These are phyloP conservation scores for Gobiocypris rarus DNA, from an alignment of 2,113 vertebrate genomes.

Conservation along the genomic window DNA sequence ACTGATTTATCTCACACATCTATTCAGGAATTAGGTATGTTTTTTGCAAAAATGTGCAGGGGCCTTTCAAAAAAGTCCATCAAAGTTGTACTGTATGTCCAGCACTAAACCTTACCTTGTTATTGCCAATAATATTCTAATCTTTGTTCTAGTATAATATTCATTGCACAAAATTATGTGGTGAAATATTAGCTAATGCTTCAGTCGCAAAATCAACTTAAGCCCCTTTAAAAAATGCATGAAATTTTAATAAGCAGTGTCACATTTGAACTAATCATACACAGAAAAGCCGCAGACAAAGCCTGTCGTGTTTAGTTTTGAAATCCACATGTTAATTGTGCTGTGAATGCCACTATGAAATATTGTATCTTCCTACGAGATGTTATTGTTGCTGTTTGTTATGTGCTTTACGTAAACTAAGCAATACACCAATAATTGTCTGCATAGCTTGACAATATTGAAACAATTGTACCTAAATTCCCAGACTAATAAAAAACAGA, in stretches of 20 bases:
- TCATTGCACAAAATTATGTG: conserved; percentile 58
- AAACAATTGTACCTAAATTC: conserved; percentile 83
- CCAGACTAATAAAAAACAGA: conserved; percentile 76
- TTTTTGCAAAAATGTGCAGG: neutral
- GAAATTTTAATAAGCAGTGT: conserved; percentile 90
- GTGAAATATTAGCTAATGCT: conserved; percentile 80
- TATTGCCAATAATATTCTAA: conserved; percentile 33
- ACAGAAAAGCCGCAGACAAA: conserved; percentile 82
- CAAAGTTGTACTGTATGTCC: neutral
- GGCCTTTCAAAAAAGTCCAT: neutral
- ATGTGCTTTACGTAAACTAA: conserved; percentile 74
- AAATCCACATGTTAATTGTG: conserved; percentile 86
- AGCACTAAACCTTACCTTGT: conserved; percentile 14
- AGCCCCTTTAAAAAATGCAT: conserved; percentile 85
- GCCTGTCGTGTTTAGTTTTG: conserved; percentile 80
- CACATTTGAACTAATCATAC: conserved; percentile 89
- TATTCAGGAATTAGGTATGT: neutral
- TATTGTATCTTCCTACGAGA: conserved; percentile 77
- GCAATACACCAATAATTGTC: conserved; percentile 79
- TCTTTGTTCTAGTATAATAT: conserved; percentile 50
- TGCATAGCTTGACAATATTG: conserved; percentile 84
- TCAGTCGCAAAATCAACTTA: conserved; percentile 80
- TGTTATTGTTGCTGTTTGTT: conserved; percentile 72
- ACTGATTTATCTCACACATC: neutral
- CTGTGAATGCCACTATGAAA: conserved; percentile 86